Evolutionary conservation across 2,797 vertebrate genomes (phyloP).

Genomic region (Chaunax sp.): DNA sequence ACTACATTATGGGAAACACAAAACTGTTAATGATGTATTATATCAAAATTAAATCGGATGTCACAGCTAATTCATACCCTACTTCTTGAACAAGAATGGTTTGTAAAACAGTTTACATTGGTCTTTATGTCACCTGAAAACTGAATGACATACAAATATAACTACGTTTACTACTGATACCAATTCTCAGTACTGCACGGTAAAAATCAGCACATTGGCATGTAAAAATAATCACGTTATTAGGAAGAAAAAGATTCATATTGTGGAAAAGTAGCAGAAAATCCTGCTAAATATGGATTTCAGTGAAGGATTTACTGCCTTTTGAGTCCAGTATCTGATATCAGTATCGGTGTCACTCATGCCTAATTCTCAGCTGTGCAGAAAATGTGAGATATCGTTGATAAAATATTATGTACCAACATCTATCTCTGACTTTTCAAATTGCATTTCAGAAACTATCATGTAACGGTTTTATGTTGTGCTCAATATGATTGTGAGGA

Average conservation of each 20-base stretch:
- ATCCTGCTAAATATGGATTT: conserved; percentile 25
- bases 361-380: conserved; percentile 34
- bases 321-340: conserved; percentile 29
- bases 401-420: conserved; percentile 35
- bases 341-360: conserved; percentile 41
- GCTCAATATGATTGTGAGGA: conserved; percentile 54
- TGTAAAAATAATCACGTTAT: conserved; percentile 16
- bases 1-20: conserved; percentile 4
- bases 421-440: conserved; percentile 41
- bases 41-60: conserved; percentile 21
- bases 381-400: conserved; percentile 33
- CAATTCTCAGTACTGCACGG: conserved; percentile 10
- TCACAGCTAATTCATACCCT: conserved; percentile 8
- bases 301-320: conserved; percentile 11
- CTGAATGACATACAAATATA: conserved; percentile 13
- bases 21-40: conserved; percentile 20
- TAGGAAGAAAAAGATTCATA: conserved; percentile 15
- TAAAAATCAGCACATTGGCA: conserved; percentile 9
- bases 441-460: conserved; percentile 46
- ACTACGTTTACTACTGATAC: not conserved
- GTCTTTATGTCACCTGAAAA: conserved; percentile 5
- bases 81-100: not conserved
- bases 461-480: conserved; percentile 60
- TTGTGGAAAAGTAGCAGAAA: conserved; percentile 37
- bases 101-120: conserved; percentile 25